Conservation (phyloP, 2,797 vertebrate species). For the Pipistrellus kuhlii region DNA sequence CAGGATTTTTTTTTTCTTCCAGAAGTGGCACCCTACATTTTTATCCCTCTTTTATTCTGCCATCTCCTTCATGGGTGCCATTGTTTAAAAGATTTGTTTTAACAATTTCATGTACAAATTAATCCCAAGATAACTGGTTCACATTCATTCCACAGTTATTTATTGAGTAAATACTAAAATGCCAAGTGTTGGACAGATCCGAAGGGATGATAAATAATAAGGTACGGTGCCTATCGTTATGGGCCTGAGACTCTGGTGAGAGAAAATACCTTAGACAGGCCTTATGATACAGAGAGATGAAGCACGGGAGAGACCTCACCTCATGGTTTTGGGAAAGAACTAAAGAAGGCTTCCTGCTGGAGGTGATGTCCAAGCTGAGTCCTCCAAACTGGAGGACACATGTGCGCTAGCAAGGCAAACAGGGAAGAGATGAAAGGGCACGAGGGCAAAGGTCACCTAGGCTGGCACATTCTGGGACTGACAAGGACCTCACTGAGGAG, state of each 20-base stretch:
- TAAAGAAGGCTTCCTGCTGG: background rate
- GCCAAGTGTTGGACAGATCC: background rate
- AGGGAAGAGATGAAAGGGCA: background rate
- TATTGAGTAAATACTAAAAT: background rate
- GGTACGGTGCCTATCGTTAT: background rate
- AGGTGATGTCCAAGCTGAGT: background rate
- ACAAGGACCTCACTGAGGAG: background rate
- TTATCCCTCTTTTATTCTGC: background rate
- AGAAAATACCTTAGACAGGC: background rate
- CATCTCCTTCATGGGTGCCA: background rate
- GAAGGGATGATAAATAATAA: background rate
- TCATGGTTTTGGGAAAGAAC: background rate
- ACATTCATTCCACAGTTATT: background rate
- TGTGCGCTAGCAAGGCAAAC: background rate
- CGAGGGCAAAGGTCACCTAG: background rate
- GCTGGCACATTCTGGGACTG: background rate
- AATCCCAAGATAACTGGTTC: background rate
- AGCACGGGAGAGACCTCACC: background rate
- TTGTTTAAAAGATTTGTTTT: slow-evolving; percentile 15
- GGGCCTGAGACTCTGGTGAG: background rate
- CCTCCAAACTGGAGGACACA: background rate
- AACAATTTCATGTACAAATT: slow-evolving; percentile 24
- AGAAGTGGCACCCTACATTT: background rate
- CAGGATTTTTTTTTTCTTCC: background rate
- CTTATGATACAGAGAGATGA: background rate